Conservation (phyloP, 2,113 vertebrate species). For the Platysternon megacephalum region DNA sequence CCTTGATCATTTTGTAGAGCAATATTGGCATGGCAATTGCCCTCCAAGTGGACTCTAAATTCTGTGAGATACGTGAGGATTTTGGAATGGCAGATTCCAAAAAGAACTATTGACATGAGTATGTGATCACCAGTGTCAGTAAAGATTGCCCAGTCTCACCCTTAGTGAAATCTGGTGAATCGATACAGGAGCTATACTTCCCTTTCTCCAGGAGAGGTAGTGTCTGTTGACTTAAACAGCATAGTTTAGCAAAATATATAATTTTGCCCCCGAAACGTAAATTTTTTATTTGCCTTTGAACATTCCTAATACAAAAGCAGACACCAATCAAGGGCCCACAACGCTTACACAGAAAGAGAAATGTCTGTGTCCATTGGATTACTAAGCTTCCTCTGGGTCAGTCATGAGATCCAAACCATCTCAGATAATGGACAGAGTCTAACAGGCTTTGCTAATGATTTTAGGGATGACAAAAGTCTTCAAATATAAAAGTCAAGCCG, state of each 20-base stretch:
- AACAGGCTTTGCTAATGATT: neutral
- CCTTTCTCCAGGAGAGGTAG: neutral
- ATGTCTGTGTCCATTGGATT: neutral
- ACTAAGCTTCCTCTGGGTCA: neutral
- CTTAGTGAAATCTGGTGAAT: neutral
- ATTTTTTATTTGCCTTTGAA: neutral
- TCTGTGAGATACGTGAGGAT: too few relatives aligned
- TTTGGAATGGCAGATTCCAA: too few relatives aligned
- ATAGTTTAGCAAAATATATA: neutral
- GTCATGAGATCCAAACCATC: neutral
- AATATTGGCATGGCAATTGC: too few relatives aligned
- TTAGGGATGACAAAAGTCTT: neutral
- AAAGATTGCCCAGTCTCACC: neutral
- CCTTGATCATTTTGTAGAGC: too few relatives aligned
- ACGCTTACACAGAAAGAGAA: neutral
- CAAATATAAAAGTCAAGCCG: neutral
- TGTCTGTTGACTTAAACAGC: neutral
- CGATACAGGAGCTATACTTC: neutral
- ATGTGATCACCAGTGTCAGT: neutral
- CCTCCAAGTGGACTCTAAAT: too few relatives aligned
- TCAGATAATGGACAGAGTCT: neutral
- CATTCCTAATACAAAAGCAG: neutral
- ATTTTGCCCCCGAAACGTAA: neutral
- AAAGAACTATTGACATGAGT: neutral
- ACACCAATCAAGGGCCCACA: neutral